Base-by-base conservation (phyloP, 1,140 invertebrate species). In the Drosophila subobscura region DNA sequence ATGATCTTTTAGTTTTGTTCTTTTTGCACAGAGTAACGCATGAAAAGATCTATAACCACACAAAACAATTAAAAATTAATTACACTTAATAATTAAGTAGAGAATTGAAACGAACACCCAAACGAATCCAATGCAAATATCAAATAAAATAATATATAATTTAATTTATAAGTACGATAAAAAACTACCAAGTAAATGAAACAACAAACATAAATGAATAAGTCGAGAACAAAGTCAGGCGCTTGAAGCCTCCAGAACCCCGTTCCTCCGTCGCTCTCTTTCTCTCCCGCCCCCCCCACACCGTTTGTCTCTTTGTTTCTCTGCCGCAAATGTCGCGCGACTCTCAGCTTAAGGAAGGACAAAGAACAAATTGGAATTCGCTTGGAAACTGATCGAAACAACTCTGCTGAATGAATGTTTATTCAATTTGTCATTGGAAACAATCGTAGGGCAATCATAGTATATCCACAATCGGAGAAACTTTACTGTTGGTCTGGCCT, bases 371-470 rank as follows among this genome's bases (percentile, higher is more conserved):
- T 37, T 23, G 42, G 40, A 59, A 65, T 25, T 37, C 10, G 3
- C 33, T 37, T 47, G 77, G 71, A 75, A 79, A 84, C 66, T 89
- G 79, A 84, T 89, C 73, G 75, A 89, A 89, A 89, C 85, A 89
- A 89, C 85, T 84, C 77, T 89, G 85, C 59, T 33, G 64, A 42
- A 61, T 85, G 81, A 83, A 65, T 78, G 73, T 57, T 50, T 40
- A 7, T 12, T 33, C 23, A 8, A 47, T 72, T 65, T 46, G 12
- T 20, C 23, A 37, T 33, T n/a, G 47, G 37, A 46, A 49, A 14
- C 40, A 45, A 55, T 65, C 46, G 22, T 61, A 33, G 29, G 29
- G 29, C 3, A 33, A 8, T 33, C 16, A 10, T 33, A 33, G 8
- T 46, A 46, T 20, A 25, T 49, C 3, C 20, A n/a, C n/a, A n/a